Base-by-base conservation (phyloP, 2,113 vertebrate genomes). In the Dicentrarchus labrax region DNA sequence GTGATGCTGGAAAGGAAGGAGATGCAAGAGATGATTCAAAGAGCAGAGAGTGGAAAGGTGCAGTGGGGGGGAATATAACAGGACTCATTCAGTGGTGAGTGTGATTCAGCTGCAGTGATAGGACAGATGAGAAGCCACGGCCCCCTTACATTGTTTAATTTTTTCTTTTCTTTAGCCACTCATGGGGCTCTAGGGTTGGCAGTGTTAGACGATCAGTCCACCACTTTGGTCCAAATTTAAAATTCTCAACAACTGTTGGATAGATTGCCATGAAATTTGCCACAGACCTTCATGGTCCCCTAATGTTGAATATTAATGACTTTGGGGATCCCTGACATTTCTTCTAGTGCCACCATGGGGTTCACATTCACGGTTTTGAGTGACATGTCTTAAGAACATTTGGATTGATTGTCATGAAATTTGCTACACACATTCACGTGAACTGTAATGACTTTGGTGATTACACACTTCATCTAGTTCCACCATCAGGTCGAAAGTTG, bases 51-150 rank as follows among this genome's bases (percentile, higher is more conserved):
- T 41, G 39, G n/a, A 41, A n/a, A 65, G 59, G 21, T 56, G 47
- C 47, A 22, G n/a, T n/a, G 65, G 9, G 76, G 74, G 76, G 41
- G 75, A 61, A 17, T 24, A 30, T 4, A 30, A 60, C 50, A 71
- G 54, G 51, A 66, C 41, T 19, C 62, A 6, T 11, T 53, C 60
- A 64, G 48, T 43, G 43, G 82, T 41, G 45, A 79, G 36, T 45
- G 61, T n/a, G 59, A 76, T 62, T 78, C 36, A 45, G 6, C 39
- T 45, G 72, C 71, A 78, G 41, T 41, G 21, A 76, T 60, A 82
- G 41, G 59, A 80, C 21, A 38, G 60, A 84, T 62, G 22, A 76
- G 66, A 36, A 45, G 45, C 36, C 72, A 45, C 6, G 47, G n/a
- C 21, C 39, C 7, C 62, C 17, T n/a, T 48, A 39, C 22, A 24